These are phyloP conservation scores for Eristalis intricaria DNA, from an alignment of 2,888 invertebrate species.

Conservation along the genomic window DNA sequence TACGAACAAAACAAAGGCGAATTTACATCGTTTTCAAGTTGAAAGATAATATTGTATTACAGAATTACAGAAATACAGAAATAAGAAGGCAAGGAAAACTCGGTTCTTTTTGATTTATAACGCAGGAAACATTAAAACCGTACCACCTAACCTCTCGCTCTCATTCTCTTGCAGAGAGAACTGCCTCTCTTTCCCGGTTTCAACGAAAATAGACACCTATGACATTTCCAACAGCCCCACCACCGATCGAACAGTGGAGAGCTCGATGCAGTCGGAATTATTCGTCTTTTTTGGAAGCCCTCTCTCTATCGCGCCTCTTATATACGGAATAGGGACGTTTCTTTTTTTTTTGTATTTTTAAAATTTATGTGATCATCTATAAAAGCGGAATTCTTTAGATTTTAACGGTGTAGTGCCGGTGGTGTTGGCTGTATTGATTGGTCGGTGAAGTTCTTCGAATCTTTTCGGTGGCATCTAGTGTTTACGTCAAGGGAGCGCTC, in stretches of 20 bases:
- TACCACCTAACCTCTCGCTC: background rate
- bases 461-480: conserved; percentile 2
- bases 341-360: conserved; percentile 23
- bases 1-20: background rate
- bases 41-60: background rate
- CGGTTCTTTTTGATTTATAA: conserved; percentile 53
- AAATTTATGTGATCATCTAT: conserved; percentile 47
- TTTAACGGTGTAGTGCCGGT: background rate
- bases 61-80: background rate
- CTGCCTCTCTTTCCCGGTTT: conserved; percentile 7
- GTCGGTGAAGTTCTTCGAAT: conserved; percentile 26
- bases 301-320: background rate
- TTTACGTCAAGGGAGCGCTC: conserved; percentile 3
- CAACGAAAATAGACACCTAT: conserved; percentile 59
- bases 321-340: background rate
- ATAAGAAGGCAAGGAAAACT: background rate
- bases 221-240: conserved; percentile 50
- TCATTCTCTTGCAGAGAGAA: background rate
- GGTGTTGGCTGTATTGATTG: conserved; percentile 9
- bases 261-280: conserved; percentile 33
- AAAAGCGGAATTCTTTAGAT: conserved; percentile 39
- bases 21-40: background rate
- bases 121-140: conserved; percentile 52
- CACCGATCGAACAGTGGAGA: background rate
- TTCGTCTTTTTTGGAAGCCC: conserved; percentile 13